Base-by-base conservation (phyloP, 1,140 invertebrate species). In the Parapsyche elsis region DNA sequence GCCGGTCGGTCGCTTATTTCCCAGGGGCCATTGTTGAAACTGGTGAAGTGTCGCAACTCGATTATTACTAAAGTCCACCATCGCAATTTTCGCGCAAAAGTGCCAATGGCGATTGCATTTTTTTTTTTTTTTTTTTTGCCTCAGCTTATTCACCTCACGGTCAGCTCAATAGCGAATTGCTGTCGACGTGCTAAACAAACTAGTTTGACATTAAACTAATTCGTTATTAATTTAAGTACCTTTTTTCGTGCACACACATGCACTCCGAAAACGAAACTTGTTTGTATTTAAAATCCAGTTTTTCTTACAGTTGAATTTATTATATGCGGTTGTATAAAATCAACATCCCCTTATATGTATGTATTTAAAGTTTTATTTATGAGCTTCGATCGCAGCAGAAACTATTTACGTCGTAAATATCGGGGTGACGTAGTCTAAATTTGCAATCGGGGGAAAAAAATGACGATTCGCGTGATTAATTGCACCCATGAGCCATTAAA, bases 101-200 rank as follows among this genome's bases (percentile, higher is more conserved):
- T 61, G 57, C 21, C 30, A 38, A 38, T 38, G 7, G 7, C 30
- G 30, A 38, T 4, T 38, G n/a, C n/a, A 38, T 38, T 38, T 38
- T 38, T 38, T 38, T 1, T 38, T 38, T 38, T 38, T 7, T 38
- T 38, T 38, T 38, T 4, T 4, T 38, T 7, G 7, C n/a, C 9
- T 61, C 57, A 21, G n/a, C n/a, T n/a, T 38, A 38, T 4, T 38
- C 30, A 38, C n/a, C 9, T 61, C 57, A 21, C 57, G 57, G 57
- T 61, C 57, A 61, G 57, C 21, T 61, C 57, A 61, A 61, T 61
- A 61, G 19, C 57, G 9, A 61, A 61, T 61, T 19, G 19, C 57
- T 19, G 57, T n/a, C 57, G 7, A 21, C 16, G 21, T 61, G 57
- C 21, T 16, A 61, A 61, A 19, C 57, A 19, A 61, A 16, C 21